A percentile compares a stretch with the other conserved stretches of the same genome.
Conservation (phyloP, 2,113 vertebrate genomes). For the Sigmodon hispidus region DNA sequence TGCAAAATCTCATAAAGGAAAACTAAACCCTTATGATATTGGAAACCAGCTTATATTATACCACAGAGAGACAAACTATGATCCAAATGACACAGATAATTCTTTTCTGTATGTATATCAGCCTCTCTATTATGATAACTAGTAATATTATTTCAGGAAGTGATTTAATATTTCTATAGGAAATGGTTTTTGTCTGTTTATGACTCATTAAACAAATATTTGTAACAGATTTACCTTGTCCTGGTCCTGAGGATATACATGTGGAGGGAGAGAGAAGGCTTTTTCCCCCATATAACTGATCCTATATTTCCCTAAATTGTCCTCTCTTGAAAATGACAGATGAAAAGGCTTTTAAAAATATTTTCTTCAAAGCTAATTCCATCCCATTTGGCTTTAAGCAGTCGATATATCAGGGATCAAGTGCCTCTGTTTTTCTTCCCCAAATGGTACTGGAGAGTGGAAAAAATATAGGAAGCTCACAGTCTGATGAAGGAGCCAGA, state of each 20-base stretch:
- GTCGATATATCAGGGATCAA: not conserved
- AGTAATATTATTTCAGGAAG: slow-evolving; percentile 52
- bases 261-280: not conserved
- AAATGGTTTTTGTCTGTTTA: not conserved
- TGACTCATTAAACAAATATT: slow-evolving; percentile 24
- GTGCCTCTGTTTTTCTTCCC: not conserved
- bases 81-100: not conserved
- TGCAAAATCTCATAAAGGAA: slow-evolving; percentile 32
- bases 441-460: not conserved
- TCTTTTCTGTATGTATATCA: not conserved
- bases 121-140: not conserved
- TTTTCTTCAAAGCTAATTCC: slow-evolving; percentile 12
- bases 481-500: not conserved
- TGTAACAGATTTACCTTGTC: not conserved
- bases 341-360: slow-evolving; percentile 11
- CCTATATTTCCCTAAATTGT: slow-evolving; percentile 33
- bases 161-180: slow-evolving; percentile 40
- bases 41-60: not conserved
- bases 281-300: not conserved
- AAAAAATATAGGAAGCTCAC: not conserved
- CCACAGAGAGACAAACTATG: not conserved
- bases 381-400: slow-evolving; percentile 33
- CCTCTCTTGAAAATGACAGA: slow-evolving; percentile 1
- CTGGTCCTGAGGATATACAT: not conserved
- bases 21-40: not conserved